Evolutionary conservation across 2,888 invertebrate genomes (phyloP), one percentile per base, ranked within the genome.

Genomic region (Nemotelus pantherinus): DNA sequence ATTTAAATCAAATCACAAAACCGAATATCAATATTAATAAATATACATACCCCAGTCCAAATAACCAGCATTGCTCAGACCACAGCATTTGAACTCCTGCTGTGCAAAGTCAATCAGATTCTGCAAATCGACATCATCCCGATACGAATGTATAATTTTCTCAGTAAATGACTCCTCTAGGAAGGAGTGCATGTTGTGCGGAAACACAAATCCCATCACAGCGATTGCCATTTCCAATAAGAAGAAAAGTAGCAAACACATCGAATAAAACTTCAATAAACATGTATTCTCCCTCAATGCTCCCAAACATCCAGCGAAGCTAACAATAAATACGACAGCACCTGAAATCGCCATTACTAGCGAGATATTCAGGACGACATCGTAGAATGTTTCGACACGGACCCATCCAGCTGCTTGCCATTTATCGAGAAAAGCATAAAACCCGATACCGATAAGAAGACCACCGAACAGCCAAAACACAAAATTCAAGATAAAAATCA

Each of bases 81-180:
- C 98, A 86, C 98, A 98, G 85, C 98, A 98, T 83, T 87, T 87
- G 78, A 87, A 88, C 80, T 96, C 95, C 87, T 95, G 93, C 87
- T 98, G 98, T 58, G 96, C 94, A 88, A 95, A 97, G 86, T 98
- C 97, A 80, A 98, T 97, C 81, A 97, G 93, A 88, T 97, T 97
- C 86, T 96, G 95, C 77, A 97, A 89, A 87, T 98, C 97, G 0
- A 95, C 93, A 88, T 97, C 97, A 85, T 97, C 97, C 64, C 97
- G 90, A 85, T 98, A 97, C 0, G 95, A 93, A 83, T 95, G 95
- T 76, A 98, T 96, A 44, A 96, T 94, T 84, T 95, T 93, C 84
- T 96, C 96, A 0, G 96, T 95, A 83, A 97, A 93, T 80, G 94
- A 94, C 82, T 93, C 93, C 85, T 96, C 95, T 65, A 97, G 86